Base-by-base conservation (phyloP, 2,113 vertebrate species). In the Scomber colias region DNA sequence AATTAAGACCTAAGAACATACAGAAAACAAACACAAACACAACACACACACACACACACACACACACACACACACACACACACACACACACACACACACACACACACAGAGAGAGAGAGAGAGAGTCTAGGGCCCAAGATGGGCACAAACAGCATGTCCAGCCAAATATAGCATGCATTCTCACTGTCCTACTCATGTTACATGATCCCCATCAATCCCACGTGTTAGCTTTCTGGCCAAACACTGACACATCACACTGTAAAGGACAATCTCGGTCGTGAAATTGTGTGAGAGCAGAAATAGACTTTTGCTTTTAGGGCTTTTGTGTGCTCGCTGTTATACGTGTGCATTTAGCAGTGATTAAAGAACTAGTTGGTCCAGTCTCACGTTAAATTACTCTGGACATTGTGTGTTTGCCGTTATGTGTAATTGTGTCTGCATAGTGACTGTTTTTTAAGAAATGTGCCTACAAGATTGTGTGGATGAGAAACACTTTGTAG, bases 151-250 rank as follows among this genome's bases (percentile, higher is more conserved):
- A 81, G 79, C 54, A 66, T 74, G 89, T 86, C 72, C 24, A 55
- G 81, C 89, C 92, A 95, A 92, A 95, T 92, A 92, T 95, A 96
- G 94, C 81, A 65, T 54, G 59, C 71, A 66, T 81, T 87, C 90
- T 82, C 80, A 79, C 75, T 68, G 76, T 55, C 55, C 68, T 35
- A 30, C 90, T 85, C 68, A 24, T 68, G 85, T 93, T 85, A 92
- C 89, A 77, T 31, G 79, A 87, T 56, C 86, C 80, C 76, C 45
- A 31, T 56, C 75, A 66, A 63, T 80, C 60, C 55, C 82, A 88
- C 27, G 24, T 75, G 73, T 73, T 75, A 71, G 56, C 80, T 61
- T 60, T 86, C 72, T 68, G 81, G 53, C 53, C 21, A 74, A 68
- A 46, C 69, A 75, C 49, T 75, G 44, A 17, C 49, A 69, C 46